phyloP scores from a whole-genome alignment of 37 sponge, comb jelly and placozoan genomes.

The Aphrocallistes beatrix region DNA sequence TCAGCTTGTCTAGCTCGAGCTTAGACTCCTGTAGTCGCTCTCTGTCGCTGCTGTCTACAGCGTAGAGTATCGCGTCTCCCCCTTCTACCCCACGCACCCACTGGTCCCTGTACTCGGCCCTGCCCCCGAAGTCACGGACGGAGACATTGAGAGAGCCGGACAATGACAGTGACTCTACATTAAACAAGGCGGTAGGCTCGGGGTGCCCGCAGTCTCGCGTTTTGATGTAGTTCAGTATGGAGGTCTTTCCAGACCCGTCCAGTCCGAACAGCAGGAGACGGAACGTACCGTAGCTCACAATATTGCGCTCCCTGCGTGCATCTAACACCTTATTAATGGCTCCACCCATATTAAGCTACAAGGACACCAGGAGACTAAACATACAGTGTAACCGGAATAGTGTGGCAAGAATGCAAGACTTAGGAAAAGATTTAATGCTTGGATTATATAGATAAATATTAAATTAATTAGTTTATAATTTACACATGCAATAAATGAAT shows the following conservation, averaged over 20 bases:
- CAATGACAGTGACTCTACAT: not conserved
- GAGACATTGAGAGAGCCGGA: not conserved
- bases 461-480: not conserved
- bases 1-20: not conserved
- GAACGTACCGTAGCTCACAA: not conserved
- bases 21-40: not conserved
- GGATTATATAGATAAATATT: not conserved
- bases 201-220: not conserved
- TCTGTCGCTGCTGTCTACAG: not conserved
- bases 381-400: too few species aligned
- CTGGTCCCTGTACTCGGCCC: not conserved
- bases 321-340: not conserved
- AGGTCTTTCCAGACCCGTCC: not conserved
- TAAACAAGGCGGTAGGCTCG: not conserved
- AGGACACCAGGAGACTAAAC: too few species aligned
- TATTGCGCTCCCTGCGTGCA: not conserved
- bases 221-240: constrained; percentile 4
- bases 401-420: too few species aligned
- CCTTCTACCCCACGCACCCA: not conserved
- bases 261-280: not conserved
- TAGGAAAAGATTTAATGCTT: not conserved
- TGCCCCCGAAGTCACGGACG: not conserved
- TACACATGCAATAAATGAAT: not conserved
- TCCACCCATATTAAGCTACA: constrained; percentile 18
- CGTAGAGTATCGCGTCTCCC: not conserved